A percentile compares a stretch with the other conserved stretches of the same genome.
These are phyloP conservation scores for Tamandua tetradactyla DNA, from an alignment of 2,797 vertebrate genomes.

Conservation along the genomic window DNA sequence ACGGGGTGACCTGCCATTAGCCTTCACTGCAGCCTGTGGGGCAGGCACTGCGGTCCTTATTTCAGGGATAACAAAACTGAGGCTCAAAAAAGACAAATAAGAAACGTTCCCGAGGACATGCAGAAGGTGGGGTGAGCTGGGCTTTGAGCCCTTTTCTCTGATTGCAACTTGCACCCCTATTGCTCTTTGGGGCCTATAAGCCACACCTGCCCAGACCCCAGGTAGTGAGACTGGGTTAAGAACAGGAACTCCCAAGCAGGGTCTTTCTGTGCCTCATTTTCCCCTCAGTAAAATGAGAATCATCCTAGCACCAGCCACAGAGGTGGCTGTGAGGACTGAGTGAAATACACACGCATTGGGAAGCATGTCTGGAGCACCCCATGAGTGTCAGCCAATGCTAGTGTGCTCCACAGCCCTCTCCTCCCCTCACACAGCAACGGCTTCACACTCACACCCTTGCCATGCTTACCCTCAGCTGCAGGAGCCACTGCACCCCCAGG, in stretches of 20 bases:
- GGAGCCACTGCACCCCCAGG: background rate
- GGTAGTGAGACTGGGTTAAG: background rate
- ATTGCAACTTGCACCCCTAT: accelerated
- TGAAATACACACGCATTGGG: background rate
- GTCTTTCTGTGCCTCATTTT: background rate
- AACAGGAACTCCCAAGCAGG: background rate
- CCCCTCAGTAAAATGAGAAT: background rate
- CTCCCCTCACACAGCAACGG: background rate
- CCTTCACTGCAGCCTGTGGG: background rate
- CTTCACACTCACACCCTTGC: background rate
- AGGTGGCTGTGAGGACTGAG: background rate
- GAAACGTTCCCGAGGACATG: background rate
- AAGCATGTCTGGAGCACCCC: background rate
- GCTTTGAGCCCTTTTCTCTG: background rate
- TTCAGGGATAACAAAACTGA: conserved; percentile 11
- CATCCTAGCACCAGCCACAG: background rate
- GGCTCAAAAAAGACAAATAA: background rate
- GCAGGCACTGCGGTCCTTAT: background rate
- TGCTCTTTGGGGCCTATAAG: background rate
- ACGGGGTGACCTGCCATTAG: background rate
- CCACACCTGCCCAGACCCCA: too few relatives aligned
- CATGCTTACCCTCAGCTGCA: background rate
- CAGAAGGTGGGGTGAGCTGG: accelerated
- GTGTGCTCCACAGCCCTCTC: background rate
- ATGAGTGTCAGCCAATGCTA: background rate